Percentiles rank a stretch among this genome's conserved stretches.
These are phyloP conservation scores for Acrobasis suavella DNA, from an alignment of 2,888 invertebrate genomes.

Conservation along the genomic window DNA sequence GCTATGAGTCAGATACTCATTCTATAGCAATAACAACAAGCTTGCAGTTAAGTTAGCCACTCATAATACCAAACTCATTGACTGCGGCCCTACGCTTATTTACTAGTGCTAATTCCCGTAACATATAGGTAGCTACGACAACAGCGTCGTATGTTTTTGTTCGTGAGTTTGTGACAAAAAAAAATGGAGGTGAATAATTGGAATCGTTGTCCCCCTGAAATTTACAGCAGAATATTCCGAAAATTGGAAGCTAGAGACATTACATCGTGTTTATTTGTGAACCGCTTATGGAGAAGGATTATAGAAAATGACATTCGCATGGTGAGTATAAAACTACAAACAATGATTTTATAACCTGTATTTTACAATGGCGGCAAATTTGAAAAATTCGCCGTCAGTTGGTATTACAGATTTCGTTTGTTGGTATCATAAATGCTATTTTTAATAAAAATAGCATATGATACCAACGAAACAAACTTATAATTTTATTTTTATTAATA, in stretches of 20 bases:
- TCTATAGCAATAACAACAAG: background rate
- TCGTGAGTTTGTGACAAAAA: no score
- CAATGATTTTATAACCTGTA: no score
- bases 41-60: background rate
- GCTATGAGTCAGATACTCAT: no score
- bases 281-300: background rate
- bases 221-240: background rate
- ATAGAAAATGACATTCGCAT: background rate
- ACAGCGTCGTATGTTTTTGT: no score
- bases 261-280: conserved; percentile 1
- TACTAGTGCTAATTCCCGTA: background rate
- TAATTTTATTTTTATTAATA: no score
- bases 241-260: background rate
- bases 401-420: no score
- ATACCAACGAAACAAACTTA: no score
- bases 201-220: background rate
- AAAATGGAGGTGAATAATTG: background rate
- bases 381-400: no score
- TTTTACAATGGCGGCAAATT: no score
- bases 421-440: no score
- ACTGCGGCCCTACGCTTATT: background rate
- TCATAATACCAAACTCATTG: background rate
- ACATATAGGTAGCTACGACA: no score
- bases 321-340: background rate
- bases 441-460: no score